Base-by-base conservation (phyloP, 1,140 invertebrate species). In the Drosophila gunungcola region DNA sequence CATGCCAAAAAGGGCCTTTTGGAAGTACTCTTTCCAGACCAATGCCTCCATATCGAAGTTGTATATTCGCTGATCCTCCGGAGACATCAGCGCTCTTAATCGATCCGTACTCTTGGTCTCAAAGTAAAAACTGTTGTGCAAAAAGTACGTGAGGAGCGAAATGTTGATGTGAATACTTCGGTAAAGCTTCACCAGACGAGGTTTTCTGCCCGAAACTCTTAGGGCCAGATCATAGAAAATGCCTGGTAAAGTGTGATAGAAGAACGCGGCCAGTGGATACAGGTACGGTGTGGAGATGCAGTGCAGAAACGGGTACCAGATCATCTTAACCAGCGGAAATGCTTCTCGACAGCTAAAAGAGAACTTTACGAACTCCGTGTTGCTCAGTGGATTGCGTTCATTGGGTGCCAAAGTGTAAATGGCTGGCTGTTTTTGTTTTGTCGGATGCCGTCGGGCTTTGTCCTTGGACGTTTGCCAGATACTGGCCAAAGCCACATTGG, bases 331-430 rank as follows among this genome's bases (percentile, higher is more conserved):
- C 3, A 90, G 53, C 4, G 93, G 93, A 12, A 75, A 78, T n/a
- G 77, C 63, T 0, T 56, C 55, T 1, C 92, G 92, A 48, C 83
- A 52, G 13, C 78, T 65, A 4, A 84, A 43, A 0, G 75, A 62
- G 5, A 12, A 77, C 0, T 78, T 42, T 12, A 86, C 77, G 67
- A 95, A 95, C 10, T 95, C 93, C 0, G 80, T 60, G 94, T 95
- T 95, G 0, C 92, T 94, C 0, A 96, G 85, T 2, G 93, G 93
- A 65, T 95, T 94, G 13, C 95, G 94, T 4, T 92, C 91, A 1
- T 93, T 94, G 3, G 95, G 95, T 2, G 95, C 95, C 72, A 94
- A 96, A 80, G 96, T 96, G 92, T 95, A 96, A 27, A 96, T 94
- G 2, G 94, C 84, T 11, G 93, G 92, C 11, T 68, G 90, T 1